Percentiles rank a stretch among this genome's conserved stretches.
Conservation (phyloP, 2,113 vertebrate species). For the Lontra canadensis region DNA sequence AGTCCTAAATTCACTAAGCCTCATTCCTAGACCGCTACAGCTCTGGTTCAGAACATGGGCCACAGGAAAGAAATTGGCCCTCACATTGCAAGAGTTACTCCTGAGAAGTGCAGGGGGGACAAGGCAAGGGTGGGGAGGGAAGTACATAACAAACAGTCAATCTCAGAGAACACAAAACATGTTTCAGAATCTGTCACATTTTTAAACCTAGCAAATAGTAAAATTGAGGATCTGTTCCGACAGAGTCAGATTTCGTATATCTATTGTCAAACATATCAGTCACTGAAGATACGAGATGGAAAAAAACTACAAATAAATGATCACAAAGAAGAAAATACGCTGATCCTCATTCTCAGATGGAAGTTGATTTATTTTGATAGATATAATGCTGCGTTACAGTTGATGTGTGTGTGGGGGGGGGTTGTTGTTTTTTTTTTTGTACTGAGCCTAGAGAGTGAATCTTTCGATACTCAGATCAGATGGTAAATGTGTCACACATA, state of each 20-base stretch:
- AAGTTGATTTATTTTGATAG: conserved; percentile 56
- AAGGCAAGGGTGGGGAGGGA: background rate
- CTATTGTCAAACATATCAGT: conserved; percentile 63
- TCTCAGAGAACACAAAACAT: background rate
- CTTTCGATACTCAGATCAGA: background rate
- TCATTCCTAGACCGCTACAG: background rate
- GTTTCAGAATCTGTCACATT: conserved; percentile 52
- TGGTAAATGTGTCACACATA: background rate
- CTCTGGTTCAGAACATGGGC: background rate
- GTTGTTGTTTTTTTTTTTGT: background rate
- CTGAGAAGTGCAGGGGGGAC: background rate
- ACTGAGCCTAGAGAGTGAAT: background rate
- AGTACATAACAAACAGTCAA: background rate
- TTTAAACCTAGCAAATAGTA: conserved; percentile 53
- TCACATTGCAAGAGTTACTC: background rate
- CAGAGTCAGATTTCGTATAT: conserved; percentile 70
- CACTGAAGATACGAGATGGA: conserved; percentile 37
- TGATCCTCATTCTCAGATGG: conserved; percentile 42
- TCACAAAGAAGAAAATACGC: conserved; percentile 30
- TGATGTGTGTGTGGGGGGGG: background rate
- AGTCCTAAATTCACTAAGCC: background rate
- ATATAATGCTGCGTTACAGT: conserved; percentile 20
- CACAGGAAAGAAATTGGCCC: background rate
- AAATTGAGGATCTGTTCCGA: conserved; percentile 57
- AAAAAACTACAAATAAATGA: conserved; percentile 66